phyloP scores from a whole-genome alignment of 2,113 vertebrate genomes.

The Cnemophilus loriae region DNA sequence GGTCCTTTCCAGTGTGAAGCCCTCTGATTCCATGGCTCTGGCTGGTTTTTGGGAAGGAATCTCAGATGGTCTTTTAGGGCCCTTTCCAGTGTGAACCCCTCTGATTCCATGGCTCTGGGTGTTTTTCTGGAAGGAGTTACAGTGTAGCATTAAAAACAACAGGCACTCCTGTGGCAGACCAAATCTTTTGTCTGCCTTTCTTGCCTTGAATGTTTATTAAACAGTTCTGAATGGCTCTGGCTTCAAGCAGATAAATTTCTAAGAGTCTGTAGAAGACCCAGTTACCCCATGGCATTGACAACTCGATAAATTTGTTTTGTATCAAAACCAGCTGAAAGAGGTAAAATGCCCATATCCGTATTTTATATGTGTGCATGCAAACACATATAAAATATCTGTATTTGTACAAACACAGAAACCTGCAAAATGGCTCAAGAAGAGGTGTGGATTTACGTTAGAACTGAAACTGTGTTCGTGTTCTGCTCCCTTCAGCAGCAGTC shows the following conservation, averaged over 20 bases:
- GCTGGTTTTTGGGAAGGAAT: background rate
- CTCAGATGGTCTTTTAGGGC: too few relatives aligned
- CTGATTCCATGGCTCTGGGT: background rate
- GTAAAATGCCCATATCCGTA: background rate
- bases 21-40: background rate
- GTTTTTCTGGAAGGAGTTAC: background rate
- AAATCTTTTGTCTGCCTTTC: background rate
- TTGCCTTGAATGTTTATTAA: background rate
- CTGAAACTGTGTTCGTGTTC: rapidly evolving
- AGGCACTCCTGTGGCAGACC: background rate
- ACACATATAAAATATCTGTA: rapidly evolving
- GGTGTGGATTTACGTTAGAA: rapidly evolving
- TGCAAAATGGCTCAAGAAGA: background rate
- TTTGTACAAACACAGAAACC: background rate
- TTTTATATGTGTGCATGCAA: rapidly evolving
- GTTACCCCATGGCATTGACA: background rate
- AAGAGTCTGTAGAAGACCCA: background rate
- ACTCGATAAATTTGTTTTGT: background rate
- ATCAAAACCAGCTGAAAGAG: background rate
- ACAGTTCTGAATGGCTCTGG: background rate
- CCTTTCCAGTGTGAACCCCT: background rate
- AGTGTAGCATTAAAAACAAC: background rate
- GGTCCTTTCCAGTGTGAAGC: background rate
- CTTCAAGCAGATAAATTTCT: background rate
- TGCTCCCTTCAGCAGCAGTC: background rate